Evolutionary conservation across 2,888 invertebrate genomes (phyloP).

Genomic region (Myopa testacea): DNA sequence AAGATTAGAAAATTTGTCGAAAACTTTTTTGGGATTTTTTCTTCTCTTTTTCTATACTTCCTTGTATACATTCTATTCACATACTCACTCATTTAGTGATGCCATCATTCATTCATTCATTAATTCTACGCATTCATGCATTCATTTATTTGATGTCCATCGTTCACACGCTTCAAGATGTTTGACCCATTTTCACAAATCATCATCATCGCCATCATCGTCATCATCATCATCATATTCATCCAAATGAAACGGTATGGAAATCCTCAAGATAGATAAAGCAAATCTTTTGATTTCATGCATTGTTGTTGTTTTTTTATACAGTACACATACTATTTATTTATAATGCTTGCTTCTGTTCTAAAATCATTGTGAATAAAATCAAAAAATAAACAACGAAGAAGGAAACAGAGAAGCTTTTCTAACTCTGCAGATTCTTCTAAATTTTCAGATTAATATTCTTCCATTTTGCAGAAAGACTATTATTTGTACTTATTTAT

Average conservation of each 20-base stretch:
- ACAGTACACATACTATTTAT: too few relatives aligned
- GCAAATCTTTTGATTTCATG: slow-evolving; percentile 15
- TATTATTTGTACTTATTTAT: too few relatives aligned
- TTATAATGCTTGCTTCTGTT: neutral
- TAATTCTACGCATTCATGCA: neutral
- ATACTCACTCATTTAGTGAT: neutral
- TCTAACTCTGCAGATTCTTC: too few relatives aligned
- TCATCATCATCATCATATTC: too few relatives aligned
- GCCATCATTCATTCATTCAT: neutral
- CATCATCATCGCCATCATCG: too few relatives aligned
- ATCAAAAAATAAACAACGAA: too few relatives aligned
- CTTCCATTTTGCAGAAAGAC: too few relatives aligned
- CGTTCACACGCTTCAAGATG: slow-evolving; percentile 1
- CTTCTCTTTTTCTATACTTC: too few relatives aligned
- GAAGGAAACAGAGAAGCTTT: too few relatives aligned
- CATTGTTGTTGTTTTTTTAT: neutral
- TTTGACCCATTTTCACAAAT: neutral
- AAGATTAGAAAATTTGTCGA: neutral
- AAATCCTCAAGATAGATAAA: neutral
- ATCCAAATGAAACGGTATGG: slow-evolving; percentile 7
- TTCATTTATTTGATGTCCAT: neutral
- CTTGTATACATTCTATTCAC: too few relatives aligned
- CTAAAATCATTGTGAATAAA: neutral
- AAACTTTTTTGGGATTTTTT: neutral
- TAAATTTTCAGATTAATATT: too few relatives aligned